A percentile compares a stretch with the other conserved stretches of the same genome.
phyloP scores from a whole-genome alignment of 2,113 vertebrate genomes.

The Pundamilia nyererei region DNA sequence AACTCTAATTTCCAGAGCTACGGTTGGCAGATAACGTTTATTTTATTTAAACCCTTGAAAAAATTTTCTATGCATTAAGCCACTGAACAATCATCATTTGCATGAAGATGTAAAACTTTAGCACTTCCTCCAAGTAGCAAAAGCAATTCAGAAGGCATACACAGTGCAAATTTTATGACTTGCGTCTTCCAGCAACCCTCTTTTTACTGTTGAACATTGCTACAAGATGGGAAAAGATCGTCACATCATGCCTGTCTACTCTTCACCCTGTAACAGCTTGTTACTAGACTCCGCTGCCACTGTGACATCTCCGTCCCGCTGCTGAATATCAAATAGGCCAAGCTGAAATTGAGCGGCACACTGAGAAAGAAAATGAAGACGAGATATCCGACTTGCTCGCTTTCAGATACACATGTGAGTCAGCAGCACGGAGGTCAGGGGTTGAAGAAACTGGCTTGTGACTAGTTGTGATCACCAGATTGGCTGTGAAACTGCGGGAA shows the following conservation, averaged over 20 bases:
- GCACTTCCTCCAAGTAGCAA: background rate
- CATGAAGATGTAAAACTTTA: background rate
- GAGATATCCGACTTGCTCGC: background rate
- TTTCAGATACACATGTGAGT: background rate
- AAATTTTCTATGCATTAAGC: background rate
- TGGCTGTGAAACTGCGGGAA: background rate
- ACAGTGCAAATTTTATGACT: background rate
- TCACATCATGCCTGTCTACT: constrained; percentile 12
- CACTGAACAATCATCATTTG: background rate
- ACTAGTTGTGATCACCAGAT: background rate
- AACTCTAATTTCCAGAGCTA: background rate
- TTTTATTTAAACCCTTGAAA: background rate
- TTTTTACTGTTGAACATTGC: background rate
- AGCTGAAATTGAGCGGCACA: constrained; percentile 16
- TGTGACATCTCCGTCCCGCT: constrained; percentile 32
- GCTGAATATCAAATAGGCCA: constrained; percentile 42
- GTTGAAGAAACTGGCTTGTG: background rate
- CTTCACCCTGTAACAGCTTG: constrained; percentile 35
- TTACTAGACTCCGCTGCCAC: constrained; percentile 36
- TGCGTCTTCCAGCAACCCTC: background rate
- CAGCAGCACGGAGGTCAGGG: background rate
- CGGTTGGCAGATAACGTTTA: background rate
- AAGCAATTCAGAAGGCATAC: background rate
- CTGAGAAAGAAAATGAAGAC: constrained; percentile 20
- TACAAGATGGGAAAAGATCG: background rate